These are phyloP conservation scores for Galeopterus variegatus DNA, from an alignment of 2,113 vertebrate species.

Conservation along the genomic window DNA sequence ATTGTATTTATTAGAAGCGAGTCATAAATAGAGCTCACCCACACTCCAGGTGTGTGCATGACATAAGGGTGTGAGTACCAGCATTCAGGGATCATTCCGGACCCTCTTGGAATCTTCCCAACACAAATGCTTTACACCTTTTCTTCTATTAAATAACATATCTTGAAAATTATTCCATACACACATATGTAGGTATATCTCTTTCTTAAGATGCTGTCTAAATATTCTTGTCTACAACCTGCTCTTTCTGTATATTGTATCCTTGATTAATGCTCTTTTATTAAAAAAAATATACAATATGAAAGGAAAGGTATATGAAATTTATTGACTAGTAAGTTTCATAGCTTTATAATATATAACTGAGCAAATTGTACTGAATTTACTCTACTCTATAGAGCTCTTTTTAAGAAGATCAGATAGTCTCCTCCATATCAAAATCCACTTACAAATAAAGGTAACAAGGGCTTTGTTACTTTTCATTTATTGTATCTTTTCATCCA, in stretches of 20 bases:
- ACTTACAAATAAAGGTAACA: background rate
- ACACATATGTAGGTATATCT: background rate
- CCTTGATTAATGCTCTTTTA: background rate
- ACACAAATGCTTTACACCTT: background rate
- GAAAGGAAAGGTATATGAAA: background rate
- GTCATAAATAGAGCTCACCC: background rate
- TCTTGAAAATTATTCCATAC: background rate
- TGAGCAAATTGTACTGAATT: background rate
- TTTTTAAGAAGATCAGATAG: background rate
- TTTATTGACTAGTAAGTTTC: background rate
- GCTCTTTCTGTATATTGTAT: background rate
- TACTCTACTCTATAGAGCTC: background rate
- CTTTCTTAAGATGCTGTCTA: background rate
- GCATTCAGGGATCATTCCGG: background rate
- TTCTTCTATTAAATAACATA: background rate
- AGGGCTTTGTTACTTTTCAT: background rate
- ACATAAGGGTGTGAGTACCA: background rate
- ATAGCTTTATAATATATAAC: background rate
- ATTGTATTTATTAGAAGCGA: background rate
- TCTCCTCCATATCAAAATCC: background rate
- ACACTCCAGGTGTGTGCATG: background rate
- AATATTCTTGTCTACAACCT: background rate
- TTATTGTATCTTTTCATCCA: background rate
- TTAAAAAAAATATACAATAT: background rate
- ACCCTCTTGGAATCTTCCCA: background rate